A percentile compares a stretch with the other conserved stretches of the same genome.
These are phyloP conservation scores for Ictidomys tridecemlineatus DNA, from an alignment of 2,113 vertebrate species.

Conservation along the genomic window DNA sequence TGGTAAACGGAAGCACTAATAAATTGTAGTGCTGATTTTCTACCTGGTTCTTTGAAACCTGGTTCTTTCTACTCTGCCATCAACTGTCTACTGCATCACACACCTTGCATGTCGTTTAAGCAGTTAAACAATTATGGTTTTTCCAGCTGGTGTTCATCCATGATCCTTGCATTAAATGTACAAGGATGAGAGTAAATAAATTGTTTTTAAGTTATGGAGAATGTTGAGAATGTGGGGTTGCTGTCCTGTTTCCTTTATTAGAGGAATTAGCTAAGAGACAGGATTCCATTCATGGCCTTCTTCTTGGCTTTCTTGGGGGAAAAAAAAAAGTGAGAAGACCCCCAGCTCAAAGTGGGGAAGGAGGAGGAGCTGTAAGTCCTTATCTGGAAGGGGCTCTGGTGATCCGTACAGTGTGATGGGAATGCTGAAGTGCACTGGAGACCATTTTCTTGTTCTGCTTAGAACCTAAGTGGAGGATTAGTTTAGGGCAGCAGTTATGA, in stretches of 20 bases:
- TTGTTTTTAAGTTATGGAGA: conserved; percentile 11
- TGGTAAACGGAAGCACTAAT: conserved; percentile 5
- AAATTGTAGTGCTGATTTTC: conserved; percentile 30
- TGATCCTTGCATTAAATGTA: conserved; percentile 38
- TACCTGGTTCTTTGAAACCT: background rate
- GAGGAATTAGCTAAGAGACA: conserved; percentile 31
- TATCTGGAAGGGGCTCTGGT: background rate
- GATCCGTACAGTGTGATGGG: too few species aligned
- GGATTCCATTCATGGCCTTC: conserved; percentile 12
- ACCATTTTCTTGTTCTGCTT: background rate
- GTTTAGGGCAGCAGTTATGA: background rate
- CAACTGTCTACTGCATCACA: background rate
- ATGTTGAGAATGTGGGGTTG: background rate
- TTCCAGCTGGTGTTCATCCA: conserved; percentile 41
- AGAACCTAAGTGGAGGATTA: background rate
- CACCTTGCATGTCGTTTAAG: conserved; percentile 42
- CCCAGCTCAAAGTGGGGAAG: background rate
- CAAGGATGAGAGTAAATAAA: conserved; percentile 56
- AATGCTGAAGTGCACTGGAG: background rate
- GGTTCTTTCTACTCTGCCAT: background rate
- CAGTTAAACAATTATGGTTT: conserved; percentile 48
- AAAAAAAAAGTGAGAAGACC: background rate
- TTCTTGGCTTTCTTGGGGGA: conserved; percentile 13
- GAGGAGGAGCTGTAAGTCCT: background rate
- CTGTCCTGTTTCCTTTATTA: conserved; percentile 52